phyloP scores from a whole-genome alignment of 2,797 vertebrate genomes.

The Tarsius wallacei region DNA sequence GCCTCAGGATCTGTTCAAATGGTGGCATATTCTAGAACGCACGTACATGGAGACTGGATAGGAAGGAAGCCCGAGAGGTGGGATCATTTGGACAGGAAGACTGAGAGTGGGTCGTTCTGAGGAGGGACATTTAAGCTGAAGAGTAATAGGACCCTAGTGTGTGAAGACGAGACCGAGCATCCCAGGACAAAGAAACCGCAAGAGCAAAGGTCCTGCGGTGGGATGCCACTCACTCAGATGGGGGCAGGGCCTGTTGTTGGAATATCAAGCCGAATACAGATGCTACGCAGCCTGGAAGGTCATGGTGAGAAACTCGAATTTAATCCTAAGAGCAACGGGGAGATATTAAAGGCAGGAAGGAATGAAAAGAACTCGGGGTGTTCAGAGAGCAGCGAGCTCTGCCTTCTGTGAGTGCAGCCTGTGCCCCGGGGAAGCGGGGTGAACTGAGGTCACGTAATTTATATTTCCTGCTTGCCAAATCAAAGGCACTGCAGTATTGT shows the following conservation, averaged over 20 bases:
- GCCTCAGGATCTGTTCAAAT: neutral
- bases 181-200: neutral
- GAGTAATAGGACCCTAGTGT: neutral
- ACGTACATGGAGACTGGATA: neutral
- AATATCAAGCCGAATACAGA: neutral
- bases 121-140: neutral
- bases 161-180: neutral
- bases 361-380: neutral
- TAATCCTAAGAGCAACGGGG: neutral
- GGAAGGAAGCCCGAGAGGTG: neutral
- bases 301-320: rapidly evolving
- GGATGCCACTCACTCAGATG: neutral
- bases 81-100: neutral
- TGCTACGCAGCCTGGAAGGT: neutral
- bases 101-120: neutral
- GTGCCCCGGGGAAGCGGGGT: neutral
- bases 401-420: neutral
- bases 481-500: neutral
- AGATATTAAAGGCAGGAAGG: neutral
- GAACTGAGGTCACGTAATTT: neutral
- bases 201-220: conserved; percentile 7
- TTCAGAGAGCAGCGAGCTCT: neutral
- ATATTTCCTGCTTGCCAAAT: neutral
- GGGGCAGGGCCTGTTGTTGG: rapidly evolving
- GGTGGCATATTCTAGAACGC: neutral